Conservation (phyloP, 2,797 vertebrate species). For the Lutjanus argentimaculatus region DNA sequence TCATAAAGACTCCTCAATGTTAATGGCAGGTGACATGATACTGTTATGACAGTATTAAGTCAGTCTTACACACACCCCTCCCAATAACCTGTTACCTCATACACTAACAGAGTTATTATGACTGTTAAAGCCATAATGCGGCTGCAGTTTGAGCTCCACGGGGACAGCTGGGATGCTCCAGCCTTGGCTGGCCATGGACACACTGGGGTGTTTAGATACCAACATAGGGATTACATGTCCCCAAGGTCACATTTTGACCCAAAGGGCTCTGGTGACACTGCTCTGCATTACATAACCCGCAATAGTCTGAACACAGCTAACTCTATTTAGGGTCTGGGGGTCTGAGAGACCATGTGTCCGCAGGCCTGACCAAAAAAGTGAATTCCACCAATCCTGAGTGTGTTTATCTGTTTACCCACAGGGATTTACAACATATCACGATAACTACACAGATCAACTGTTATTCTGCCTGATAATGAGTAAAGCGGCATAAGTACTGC, state of each 20-base stretch:
- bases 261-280: conserved; percentile 57
- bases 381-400: conserved; percentile 1
- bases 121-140: background rate
- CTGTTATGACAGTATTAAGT: too few species aligned
- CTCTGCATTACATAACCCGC: conserved; percentile 44
- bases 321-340: conserved; percentile 53
- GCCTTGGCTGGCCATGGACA: conserved; percentile 11
- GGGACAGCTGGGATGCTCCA: conserved; percentile 58
- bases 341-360: conserved; percentile 13
- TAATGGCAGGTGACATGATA: too few species aligned
- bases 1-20: too few species aligned
- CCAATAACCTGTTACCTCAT: too few species aligned
- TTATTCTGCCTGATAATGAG: background rate
- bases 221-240: conserved; percentile 55
- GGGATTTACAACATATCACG: background rate
- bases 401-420: background rate
- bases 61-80: too few species aligned
- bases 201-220: conserved; percentile 44
- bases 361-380: conserved; percentile 17
- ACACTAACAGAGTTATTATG: background rate
- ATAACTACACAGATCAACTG: background rate
- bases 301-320: conserved; percentile 31
- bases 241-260: conserved; percentile 56
- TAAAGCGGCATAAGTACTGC: background rate
- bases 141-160: conserved; percentile 16